A percentile compares a stretch with the other conserved stretches of the same genome.
phyloP scores from a whole-genome alignment of 1,140 invertebrate genomes.

The Dendroctonus ponderosae region DNA sequence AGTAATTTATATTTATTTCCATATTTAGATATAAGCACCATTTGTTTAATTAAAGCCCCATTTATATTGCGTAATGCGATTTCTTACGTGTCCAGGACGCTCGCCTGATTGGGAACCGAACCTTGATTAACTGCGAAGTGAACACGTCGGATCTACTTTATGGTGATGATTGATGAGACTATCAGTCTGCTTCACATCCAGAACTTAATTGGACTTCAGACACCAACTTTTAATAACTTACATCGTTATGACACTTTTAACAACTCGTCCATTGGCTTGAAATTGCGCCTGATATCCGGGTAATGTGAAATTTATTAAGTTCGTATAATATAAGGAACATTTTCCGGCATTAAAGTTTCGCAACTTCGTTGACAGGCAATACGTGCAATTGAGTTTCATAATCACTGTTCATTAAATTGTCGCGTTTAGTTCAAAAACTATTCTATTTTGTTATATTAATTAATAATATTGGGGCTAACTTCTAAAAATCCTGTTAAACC shows the following conservation, averaged over 20 bases:
- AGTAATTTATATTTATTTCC: constrained; percentile 10
- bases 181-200: constrained; percentile 25
- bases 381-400: too few species aligned
- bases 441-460: too few species aligned
- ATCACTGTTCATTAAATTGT: too few species aligned
- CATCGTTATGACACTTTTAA: constrained; percentile 44
- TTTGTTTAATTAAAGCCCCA: too few species aligned
- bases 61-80: too few species aligned
- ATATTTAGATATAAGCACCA: not conserved
- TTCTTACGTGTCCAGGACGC: too few species aligned
- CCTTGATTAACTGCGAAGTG: too few species aligned
- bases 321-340: constrained; percentile 9
- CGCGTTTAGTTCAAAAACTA: too few species aligned
- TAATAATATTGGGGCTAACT: too few species aligned
- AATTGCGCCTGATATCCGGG: constrained; percentile 10
- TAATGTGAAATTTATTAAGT: constrained; percentile 19
- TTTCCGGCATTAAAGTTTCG: constrained; percentile 9
- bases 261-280: constrained; percentile 28
- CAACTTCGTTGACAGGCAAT: not conserved
- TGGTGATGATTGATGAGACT: constrained; percentile 26
- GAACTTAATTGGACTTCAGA: constrained; percentile 26
- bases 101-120: too few species aligned
- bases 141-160: constrained; percentile 5
- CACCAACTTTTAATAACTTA: constrained; percentile 48
- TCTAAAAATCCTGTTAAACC: too few species aligned